Conservation (phyloP, 2,797 vertebrate species). For the Hemibagrus guttatus region DNA sequence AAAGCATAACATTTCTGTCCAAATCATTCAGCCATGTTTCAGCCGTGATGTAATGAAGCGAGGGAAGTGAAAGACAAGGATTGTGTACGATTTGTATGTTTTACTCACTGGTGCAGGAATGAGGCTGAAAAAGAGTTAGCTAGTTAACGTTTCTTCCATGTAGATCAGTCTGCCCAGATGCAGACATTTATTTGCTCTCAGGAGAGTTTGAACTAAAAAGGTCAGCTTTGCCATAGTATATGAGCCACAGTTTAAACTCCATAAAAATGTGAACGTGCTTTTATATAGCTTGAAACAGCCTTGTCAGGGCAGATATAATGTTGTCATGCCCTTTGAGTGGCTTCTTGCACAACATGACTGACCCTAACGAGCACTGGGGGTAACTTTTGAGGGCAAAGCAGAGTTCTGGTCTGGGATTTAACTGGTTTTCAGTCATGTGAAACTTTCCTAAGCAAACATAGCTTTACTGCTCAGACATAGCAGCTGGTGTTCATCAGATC, state of each 20-base stretch:
- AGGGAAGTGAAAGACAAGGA: slow-evolving; percentile 5
- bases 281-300: slow-evolving; percentile 66
- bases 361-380: slow-evolving; percentile 44
- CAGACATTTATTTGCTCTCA: slow-evolving; percentile 52
- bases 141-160: not conserved
- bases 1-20: slow-evolving; percentile 28
- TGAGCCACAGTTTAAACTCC: slow-evolving; percentile 41
- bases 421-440: slow-evolving; percentile 33
- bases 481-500: slow-evolving; percentile 35
- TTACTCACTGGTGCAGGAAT: slow-evolving; percentile 17
- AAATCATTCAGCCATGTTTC: slow-evolving; percentile 11
- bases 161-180: slow-evolving; percentile 21
- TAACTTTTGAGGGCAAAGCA: slow-evolving; percentile 41
- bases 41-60: slow-evolving; percentile 40
- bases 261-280: slow-evolving; percentile 64
- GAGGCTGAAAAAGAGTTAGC: slow-evolving; percentile 7
- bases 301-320: slow-evolving; percentile 55
- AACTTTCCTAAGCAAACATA: slow-evolving; percentile 35
- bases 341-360: slow-evolving; percentile 41
- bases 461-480: slow-evolving; percentile 13
- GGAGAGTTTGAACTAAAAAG: slow-evolving; percentile 46
- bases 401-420: slow-evolving; percentile 32
- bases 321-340: slow-evolving; percentile 56
- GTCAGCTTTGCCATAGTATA: slow-evolving; percentile 50
- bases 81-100: slow-evolving; percentile 36